Evolutionary conservation across 2,113 vertebrate species (phyloP), one percentile per base, ranked within the genome.

Genomic region (Physeter macrocephalus): DNA sequence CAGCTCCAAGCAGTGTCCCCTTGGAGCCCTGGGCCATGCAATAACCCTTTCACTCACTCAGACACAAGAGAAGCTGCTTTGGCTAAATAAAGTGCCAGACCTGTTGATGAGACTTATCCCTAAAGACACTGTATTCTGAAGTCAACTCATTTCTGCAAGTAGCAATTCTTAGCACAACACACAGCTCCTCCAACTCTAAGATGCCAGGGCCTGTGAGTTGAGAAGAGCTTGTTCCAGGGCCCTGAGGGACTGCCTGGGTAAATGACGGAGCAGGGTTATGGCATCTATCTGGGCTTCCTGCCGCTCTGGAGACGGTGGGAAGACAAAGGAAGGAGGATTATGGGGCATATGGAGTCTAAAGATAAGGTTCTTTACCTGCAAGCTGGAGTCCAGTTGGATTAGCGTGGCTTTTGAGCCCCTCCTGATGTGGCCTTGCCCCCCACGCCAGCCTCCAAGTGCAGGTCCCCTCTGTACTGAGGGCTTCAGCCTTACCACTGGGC

Each of bases 381-480:
- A 23, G n/a, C 77, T 61, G 49, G 49, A 29, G 49, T 29, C 39
- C 15, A 36, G 34, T 11, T 41, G 34, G 41, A 31, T 66, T 43
- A 14, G 36, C 21, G 0, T 64, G 71, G 6, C 69, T 85, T 67
- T 54, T 1, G 6, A 72, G 36, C 7, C 15, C 7, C 46, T 27
- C 31, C 23, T 59, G 62, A 12, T 7, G 3, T 13, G 77, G 7
- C 57, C 78, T 89, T 62, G 81, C 13, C 3, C 0, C 4, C 23
- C 39, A 43, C 0, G 13, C 43, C 25, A 57, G 1, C 43, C 64
- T 57, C 54, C 1, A 5, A 27, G 29, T 0, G 0, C 23, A n/a
- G 25, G 6, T 18, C 36, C 52, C 46, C 31, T 23, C 36, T 27
- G 18, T 57, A 4, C 17, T 9, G 2, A 3, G 29, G 29, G 31